Conservation (phyloP, 1,140 invertebrate genomes). For the Thrips palmi region DNA sequence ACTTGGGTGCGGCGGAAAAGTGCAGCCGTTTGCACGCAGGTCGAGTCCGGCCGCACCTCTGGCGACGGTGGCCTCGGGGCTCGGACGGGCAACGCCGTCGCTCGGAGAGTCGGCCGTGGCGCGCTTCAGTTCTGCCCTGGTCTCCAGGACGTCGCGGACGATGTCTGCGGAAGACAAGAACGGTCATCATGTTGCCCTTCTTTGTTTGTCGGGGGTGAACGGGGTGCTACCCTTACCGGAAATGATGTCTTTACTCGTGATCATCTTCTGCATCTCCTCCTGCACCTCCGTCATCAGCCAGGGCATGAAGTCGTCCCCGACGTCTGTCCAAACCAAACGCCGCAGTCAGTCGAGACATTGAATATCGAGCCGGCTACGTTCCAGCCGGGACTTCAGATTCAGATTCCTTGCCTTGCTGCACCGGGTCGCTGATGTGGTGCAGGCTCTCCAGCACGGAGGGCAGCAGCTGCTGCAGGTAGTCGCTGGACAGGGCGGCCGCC, state of each 20-base stretch:
- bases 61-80: slow-evolving; percentile 4
- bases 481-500: slow-evolving; percentile 59
- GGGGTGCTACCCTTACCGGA: slow-evolving; percentile 30
- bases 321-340: slow-evolving; percentile 26
- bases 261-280: slow-evolving; percentile 53
- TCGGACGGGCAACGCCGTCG: too few relatives aligned
- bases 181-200: slow-evolving; percentile 1
- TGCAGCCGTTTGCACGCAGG: too few relatives aligned
- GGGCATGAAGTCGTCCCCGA: slow-evolving; percentile 68
- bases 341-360: neutral
- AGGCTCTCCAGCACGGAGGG: slow-evolving; percentile 64
- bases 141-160: slow-evolving; percentile 51
- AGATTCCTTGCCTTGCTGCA: neutral
- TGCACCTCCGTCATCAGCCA: slow-evolving; percentile 72
- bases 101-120: slow-evolving; percentile 26
- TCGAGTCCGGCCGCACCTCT: slow-evolving; percentile 3
- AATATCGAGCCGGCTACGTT: neutral
- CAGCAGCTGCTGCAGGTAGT: slow-evolving; percentile 65
- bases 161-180: slow-evolving; percentile 31
- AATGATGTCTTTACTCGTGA: slow-evolving; percentile 57
- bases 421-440: slow-evolving; percentile 50
- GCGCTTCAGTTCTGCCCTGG: slow-evolving; percentile 38
- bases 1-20: too few relatives aligned
- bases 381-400: neutral
- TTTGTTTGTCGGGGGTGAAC: neutral